phyloP scores from a whole-genome alignment of 2,888 invertebrate species.

The Papilio demoleus region DNA sequence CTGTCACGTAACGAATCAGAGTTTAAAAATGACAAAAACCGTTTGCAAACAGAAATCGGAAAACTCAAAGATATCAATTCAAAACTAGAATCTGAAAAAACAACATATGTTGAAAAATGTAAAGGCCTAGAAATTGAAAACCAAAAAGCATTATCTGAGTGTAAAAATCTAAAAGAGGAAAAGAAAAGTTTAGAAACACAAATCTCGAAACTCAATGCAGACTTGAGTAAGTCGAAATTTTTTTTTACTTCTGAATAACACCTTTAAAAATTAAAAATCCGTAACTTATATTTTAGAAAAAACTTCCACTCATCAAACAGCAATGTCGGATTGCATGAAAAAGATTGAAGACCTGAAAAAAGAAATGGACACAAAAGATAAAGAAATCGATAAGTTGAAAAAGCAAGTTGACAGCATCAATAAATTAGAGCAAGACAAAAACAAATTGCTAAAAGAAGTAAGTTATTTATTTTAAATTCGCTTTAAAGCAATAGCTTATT shows the following conservation, averaged over 20 bases:
- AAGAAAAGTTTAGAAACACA: constrained; percentile 85
- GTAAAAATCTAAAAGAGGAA: constrained; percentile 85
- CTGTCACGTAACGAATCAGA: constrained; percentile 78
- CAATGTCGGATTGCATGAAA: constrained; percentile 81
- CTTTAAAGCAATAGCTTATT: not conserved
- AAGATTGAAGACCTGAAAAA: constrained; percentile 86
- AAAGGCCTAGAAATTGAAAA: constrained; percentile 71
- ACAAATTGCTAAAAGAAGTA: constrained; percentile 84
- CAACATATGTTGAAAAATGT: constrained; percentile 62
- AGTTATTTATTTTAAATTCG: constrained; percentile 30
- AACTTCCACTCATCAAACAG: constrained; percentile 79
- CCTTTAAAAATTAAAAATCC: no score
- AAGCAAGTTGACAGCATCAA: constrained; percentile 80
- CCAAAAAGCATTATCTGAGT: constrained; percentile 68
- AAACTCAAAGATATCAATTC: constrained; percentile 80
- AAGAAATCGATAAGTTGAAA: constrained; percentile 84
- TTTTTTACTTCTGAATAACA: not conserved
- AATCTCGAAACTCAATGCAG: constrained; percentile 82
- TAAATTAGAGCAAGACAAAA: constrained; percentile 82
- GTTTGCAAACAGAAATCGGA: constrained; percentile 76
- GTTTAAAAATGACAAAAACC: constrained; percentile 79
- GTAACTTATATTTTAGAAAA: constrained; percentile 72
- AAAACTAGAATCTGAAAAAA: constrained; percentile 76
- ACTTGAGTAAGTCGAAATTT: constrained; percentile 79
- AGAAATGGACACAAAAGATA: constrained; percentile 86